Conservation (phyloP, 2,797 vertebrate genomes). For the Acipenser transmontanus region DNA sequence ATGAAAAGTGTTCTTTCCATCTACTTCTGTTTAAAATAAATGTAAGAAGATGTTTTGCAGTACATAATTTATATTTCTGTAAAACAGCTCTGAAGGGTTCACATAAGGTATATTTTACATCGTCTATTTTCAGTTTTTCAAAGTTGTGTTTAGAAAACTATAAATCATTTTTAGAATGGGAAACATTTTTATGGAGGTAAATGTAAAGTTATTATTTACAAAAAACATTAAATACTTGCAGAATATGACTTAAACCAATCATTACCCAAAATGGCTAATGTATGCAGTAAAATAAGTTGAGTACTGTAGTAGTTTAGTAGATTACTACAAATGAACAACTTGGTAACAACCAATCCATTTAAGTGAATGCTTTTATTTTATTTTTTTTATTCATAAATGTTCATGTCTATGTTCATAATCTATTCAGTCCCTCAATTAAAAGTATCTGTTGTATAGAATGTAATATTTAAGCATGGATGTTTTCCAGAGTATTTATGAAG, state of each 20-base stretch:
- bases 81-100: too few species aligned
- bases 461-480: too few species aligned
- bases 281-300: too few species aligned
- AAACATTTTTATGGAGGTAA: conserved; percentile 12
- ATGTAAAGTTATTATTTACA: conserved; percentile 10
- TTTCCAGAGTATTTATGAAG: too few species aligned
- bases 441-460: too few species aligned
- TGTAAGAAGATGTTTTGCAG: background rate
- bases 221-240: background rate
- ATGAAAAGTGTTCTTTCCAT: background rate
- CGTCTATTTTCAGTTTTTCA: too few species aligned
- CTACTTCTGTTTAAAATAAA: background rate
- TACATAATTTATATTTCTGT: too few species aligned
- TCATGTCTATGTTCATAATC: background rate
- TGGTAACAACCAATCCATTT: conserved; percentile 19
- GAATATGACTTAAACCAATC: conserved; percentile 32
- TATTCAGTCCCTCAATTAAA: background rate
- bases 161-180: conserved; percentile 21
- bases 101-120: too few species aligned
- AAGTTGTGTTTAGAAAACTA: conserved; percentile 4
- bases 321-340: conserved; percentile 26
- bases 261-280: conserved; percentile 10
- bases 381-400: too few species aligned
- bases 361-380: conserved; percentile 30
- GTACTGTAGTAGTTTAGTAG: background rate